Conservation (phyloP, 1,140 invertebrate species). For the Antheraea mylitta region DNA sequence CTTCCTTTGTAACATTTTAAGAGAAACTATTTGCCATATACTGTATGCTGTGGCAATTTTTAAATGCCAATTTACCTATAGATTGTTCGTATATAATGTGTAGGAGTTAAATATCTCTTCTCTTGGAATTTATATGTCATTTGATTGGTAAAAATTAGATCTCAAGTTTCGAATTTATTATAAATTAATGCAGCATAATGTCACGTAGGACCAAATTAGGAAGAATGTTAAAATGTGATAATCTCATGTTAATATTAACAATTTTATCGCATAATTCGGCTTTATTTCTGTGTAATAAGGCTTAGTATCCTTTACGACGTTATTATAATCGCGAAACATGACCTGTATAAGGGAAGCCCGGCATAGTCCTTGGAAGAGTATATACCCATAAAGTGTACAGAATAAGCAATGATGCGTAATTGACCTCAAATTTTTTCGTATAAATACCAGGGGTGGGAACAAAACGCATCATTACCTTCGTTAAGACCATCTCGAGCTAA, state of each 20-base stretch:
- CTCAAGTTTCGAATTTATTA: no score
- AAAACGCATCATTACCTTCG: constrained; percentile 54
- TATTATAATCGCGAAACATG: constrained; percentile 5
- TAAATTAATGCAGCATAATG: not conserved
- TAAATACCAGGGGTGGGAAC: constrained; percentile 67
- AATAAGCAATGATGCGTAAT: constrained; percentile 54
- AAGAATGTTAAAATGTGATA: not conserved
- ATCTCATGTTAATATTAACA: not conserved
- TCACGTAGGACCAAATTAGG: not conserved
- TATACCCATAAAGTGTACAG: constrained; percentile 60
- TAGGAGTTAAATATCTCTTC: no score
- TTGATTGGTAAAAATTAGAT: no score
- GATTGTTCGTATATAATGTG: no score
- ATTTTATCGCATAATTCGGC: not conserved
- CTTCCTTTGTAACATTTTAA: no score
- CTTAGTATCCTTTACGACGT: not conserved
- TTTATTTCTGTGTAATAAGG: not conserved
- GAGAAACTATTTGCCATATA: no score
- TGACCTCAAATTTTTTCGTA: constrained; percentile 62
- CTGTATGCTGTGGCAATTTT: no score
- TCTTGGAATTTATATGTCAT: no score
- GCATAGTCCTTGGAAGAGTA: constrained; percentile 46
- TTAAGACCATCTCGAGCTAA: constrained; percentile 38
- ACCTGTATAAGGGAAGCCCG: constrained; percentile 40
- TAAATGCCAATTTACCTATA: no score